Percentiles rank a stretch among this genome's conserved stretches.
Conservation (phyloP, 2,113 vertebrate species). For the Mungos mungo region DNA sequence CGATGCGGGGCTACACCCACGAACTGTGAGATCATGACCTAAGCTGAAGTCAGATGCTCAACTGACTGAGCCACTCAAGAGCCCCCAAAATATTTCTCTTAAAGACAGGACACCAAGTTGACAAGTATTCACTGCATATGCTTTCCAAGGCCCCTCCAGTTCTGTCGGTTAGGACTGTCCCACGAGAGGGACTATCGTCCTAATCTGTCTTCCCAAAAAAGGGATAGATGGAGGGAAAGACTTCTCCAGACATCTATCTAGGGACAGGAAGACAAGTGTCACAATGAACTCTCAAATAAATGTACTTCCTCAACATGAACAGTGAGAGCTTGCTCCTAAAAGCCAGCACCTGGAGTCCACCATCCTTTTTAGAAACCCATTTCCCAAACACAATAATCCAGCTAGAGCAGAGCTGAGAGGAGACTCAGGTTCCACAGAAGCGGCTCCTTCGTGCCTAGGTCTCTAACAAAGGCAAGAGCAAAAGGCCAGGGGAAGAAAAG, state of each 20-base stretch:
- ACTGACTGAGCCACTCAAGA: too few relatives aligned
- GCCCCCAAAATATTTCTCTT: neutral
- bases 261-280: neutral
- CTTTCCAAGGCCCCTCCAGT: neutral
- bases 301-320: neutral
- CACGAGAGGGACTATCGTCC: neutral
- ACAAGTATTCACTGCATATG: neutral
- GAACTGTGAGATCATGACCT: too few relatives aligned
- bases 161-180: neutral
- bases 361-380: neutral
- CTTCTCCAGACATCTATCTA: neutral
- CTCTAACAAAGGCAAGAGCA: neutral
- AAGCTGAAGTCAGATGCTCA: too few relatives aligned
- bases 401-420: neutral
- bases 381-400: neutral
- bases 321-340: conserved; percentile 9
- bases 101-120: neutral
- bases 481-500: neutral
- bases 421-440: neutral
- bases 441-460: neutral
- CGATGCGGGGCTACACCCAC: too few relatives aligned
- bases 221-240: neutral
- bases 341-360: neutral
- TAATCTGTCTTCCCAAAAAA: neutral
- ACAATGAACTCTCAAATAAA: neutral